These are phyloP conservation scores for Thunnus albacares DNA, from an alignment of 2,797 vertebrate species.

Conservation along the genomic window DNA sequence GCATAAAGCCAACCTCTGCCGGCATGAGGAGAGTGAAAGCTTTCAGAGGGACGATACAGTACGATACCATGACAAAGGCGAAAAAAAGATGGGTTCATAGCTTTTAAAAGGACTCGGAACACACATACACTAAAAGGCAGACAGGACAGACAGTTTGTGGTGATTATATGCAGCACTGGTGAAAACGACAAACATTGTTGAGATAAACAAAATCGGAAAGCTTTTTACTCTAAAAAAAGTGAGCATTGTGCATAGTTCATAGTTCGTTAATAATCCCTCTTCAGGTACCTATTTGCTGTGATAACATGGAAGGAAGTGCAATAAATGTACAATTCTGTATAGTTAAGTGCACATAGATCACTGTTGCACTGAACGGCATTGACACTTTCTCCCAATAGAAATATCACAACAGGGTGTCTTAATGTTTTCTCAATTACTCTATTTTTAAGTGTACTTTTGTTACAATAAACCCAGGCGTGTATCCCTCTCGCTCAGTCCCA, in stretches of 20 bases:
- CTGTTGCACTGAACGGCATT: slow-evolving; percentile 87
- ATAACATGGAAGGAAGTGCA: slow-evolving; percentile 88
- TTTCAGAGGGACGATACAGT: slow-evolving; percentile 71
- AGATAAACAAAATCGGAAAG: slow-evolving; percentile 79
- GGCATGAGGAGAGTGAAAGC: slow-evolving; percentile 65
- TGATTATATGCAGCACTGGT: slow-evolving; percentile 84
- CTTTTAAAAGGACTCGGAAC: slow-evolving; percentile 78
- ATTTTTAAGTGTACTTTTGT: slow-evolving; percentile 83
- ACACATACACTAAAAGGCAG: slow-evolving; percentile 80
- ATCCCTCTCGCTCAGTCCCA: slow-evolving; percentile 80
- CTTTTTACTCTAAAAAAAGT: slow-evolving; percentile 88
- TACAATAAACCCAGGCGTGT: slow-evolving; percentile 80
- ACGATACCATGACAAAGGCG: slow-evolving; percentile 73
- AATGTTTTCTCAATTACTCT: slow-evolving; percentile 75
- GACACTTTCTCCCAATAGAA: slow-evolving; percentile 82
- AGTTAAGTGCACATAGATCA: slow-evolving; percentile 87
- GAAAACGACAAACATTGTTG: slow-evolving; percentile 80
- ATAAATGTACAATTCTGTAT: slow-evolving; percentile 83
- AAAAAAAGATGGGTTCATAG: slow-evolving; percentile 69
- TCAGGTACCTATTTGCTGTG: slow-evolving; percentile 84
- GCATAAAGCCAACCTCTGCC: slow-evolving; percentile 78
- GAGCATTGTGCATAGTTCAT: slow-evolving; percentile 91
- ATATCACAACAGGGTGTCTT: slow-evolving; percentile 81
- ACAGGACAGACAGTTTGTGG: slow-evolving; percentile 76
- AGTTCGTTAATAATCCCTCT: slow-evolving; percentile 83